Base-by-base conservation (phyloP, 2,113 vertebrate species). In the Nesoenas mayeri region DNA sequence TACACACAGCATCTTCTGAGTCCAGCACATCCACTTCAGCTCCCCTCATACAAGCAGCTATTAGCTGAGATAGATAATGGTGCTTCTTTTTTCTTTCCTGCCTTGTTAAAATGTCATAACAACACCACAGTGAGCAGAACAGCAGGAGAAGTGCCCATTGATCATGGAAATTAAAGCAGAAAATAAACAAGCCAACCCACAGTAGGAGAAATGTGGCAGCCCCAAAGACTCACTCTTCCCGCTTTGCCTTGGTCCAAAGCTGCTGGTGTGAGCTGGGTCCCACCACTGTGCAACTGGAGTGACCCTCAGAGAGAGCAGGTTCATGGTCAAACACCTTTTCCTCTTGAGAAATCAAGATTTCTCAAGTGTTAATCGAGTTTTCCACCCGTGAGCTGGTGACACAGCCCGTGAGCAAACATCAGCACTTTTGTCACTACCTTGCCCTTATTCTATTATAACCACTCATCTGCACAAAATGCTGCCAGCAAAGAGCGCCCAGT, bases 381-480 rank as follows among this genome's bases (percentile, higher is more conserved):
- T 51, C 50, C 26, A 91, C 65, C 44, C 9, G 2, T 51, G n/a
- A 83, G 58, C 74, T 74, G 62, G 28, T 44, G 79, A 75, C 62
- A 58, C 21, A 67, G 18, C 53, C 51, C 24, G 9, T 2, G 5
- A 93, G 60, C 34, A 67, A 81, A 85, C n/a, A 87, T 22, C 66
- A 85, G 51, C 53, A 40, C 70, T 93, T 89, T 53, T 54, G 32
- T 86, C 78, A 74, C 62, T 34, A 34, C 32, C 71, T 69, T 87
- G 61, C 34, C 72, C 66, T 94, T 73, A 38, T 40, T 89, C 64
- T 40, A 3, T 83, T 94, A 84, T 57, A 84, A n/a, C 65, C 67
- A 79, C 70, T 38, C 77, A 94, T 83, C 38, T 0, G 5, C 94
- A 93, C 64, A 79, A 90, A 96, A 87, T 0, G 3, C 85, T 84